phyloP scores from a whole-genome alignment of 2,113 vertebrate species.

The Brachionichthys hirsutus region DNA sequence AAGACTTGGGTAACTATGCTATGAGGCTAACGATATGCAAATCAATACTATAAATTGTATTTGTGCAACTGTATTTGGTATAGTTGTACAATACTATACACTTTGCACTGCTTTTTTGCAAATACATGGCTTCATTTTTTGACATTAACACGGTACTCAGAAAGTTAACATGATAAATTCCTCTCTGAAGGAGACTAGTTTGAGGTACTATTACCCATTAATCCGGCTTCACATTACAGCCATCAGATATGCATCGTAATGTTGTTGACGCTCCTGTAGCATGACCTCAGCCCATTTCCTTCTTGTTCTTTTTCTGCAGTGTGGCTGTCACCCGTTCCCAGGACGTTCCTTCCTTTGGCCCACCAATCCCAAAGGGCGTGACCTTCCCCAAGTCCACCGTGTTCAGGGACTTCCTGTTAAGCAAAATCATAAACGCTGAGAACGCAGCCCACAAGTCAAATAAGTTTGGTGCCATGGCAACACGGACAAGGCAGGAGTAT shows the following conservation, averaged over 20 bases:
- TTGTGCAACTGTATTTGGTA: too few species aligned
- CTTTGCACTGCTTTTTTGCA: too few species aligned
- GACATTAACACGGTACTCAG: too few species aligned
- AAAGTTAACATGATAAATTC: too few species aligned
- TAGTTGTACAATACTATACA: too few species aligned
- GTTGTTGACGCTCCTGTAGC: not conserved
- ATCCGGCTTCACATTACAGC: too few species aligned
- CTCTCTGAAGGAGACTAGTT: too few species aligned
- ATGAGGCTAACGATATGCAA: too few species aligned
- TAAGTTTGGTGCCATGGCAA: constrained; percentile 95
- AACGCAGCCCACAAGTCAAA: constrained; percentile 97
- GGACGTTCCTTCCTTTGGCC: constrained; percentile 94
- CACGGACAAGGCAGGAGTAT: constrained; percentile 93
- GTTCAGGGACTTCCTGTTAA: constrained; percentile 95
- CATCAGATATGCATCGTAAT: not conserved
- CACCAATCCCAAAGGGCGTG: constrained; percentile 92
- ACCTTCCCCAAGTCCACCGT: constrained; percentile 96
- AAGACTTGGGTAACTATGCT: too few species aligned
- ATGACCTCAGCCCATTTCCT: not conserved
- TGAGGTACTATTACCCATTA: too few species aligned
- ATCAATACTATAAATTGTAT: too few species aligned
- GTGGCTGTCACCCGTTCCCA: constrained; percentile 94
- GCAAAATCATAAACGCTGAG: constrained; percentile 96
- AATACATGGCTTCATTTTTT: too few species aligned
- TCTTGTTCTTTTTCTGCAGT: constrained; percentile 63